Conservation (phyloP, 2,113 vertebrate genomes). For the Catharus bicknelli region DNA sequence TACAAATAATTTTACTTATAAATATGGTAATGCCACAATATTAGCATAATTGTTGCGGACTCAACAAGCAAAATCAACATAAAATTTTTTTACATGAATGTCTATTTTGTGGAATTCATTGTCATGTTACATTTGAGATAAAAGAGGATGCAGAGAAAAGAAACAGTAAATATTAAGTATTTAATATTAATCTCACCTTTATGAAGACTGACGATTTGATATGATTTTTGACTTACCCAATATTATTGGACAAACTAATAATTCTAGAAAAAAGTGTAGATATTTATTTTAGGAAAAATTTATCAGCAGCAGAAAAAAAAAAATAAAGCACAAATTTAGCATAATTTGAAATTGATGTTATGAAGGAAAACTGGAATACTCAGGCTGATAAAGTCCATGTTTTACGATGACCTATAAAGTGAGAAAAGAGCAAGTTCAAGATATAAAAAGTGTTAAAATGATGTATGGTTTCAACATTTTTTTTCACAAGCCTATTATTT, state of each 20-base stretch:
- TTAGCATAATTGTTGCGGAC: not conserved
- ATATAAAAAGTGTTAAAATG: not conserved
- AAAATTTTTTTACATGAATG: not conserved
- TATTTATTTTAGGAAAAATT: not conserved
- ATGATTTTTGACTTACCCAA: not conserved
- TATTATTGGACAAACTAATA: not conserved
- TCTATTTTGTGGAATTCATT: not conserved
- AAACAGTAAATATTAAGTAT: not conserved
- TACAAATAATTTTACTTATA: not conserved
- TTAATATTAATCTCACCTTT: not conserved
- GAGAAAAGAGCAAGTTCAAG: not conserved
- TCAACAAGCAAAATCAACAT: not conserved
- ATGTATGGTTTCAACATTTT: not conserved
- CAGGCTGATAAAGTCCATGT: not conserved
- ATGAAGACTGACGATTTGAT: accelerated
- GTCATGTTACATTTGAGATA: not conserved
- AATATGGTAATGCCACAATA: not conserved
- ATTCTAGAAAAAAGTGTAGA: not conserved
- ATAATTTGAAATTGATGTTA: not conserved
- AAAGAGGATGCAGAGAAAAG: not conserved
- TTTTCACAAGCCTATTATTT: not conserved
- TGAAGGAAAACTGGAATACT: not conserved
- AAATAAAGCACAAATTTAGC: not conserved
- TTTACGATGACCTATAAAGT: not conserved
- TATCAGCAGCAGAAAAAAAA: not conserved